These are phyloP conservation scores for Eupithecia inturbata DNA, from an alignment of 2,888 invertebrate genomes.

Conservation along the genomic window DNA sequence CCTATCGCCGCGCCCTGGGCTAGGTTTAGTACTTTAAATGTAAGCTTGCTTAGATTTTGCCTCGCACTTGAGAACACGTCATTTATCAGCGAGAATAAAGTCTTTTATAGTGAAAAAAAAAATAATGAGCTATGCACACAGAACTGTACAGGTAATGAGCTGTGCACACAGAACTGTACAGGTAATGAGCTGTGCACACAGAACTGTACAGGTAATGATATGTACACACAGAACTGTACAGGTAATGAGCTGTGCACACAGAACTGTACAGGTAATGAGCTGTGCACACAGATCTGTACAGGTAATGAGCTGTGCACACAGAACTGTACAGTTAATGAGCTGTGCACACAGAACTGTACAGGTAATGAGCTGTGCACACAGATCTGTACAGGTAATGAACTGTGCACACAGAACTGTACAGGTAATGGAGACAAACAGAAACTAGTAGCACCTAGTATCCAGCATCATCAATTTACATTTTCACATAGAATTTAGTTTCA, in stretches of 20 bases:
- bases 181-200: too few relatives aligned
- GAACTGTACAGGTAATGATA: not conserved
- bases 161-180: too few relatives aligned
- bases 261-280: not conserved
- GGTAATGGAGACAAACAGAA: not conserved
- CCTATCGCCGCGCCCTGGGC: not conserved
- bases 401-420: too few relatives aligned
- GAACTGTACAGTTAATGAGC: too few relatives aligned
- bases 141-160: not conserved
- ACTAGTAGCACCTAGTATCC: not conserved
- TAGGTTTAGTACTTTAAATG: not conserved
- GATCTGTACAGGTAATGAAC: not conserved
- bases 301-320: too few relatives aligned
- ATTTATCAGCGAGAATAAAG: not conserved
- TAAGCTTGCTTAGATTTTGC: not conserved
- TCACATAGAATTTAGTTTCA: not conserved
- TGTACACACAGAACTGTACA: not conserved
- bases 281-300: not conserved
- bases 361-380: not conserved
- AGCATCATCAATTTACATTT: slow-evolving; percentile 13
- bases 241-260: too few relatives aligned
- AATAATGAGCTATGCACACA: not conserved
- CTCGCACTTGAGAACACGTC: not conserved
- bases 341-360: too few relatives aligned
- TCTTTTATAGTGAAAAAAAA: not conserved